Evolutionary conservation across 2,888 invertebrate species (phyloP).

Genomic region (Metalampra italica): DNA sequence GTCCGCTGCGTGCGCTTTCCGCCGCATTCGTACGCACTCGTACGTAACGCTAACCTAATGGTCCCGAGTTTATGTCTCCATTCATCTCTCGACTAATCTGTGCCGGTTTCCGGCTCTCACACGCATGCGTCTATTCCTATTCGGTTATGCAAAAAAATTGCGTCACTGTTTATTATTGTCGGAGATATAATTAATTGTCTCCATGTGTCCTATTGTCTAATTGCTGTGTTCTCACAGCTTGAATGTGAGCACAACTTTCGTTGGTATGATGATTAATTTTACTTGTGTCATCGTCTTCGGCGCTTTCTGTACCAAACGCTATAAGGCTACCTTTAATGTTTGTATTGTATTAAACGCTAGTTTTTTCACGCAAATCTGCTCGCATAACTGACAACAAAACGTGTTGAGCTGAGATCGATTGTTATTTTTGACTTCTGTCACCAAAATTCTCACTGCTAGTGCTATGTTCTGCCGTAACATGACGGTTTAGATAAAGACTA

Average conservation of each 20-base stretch:
- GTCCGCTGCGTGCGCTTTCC: conserved; percentile 31
- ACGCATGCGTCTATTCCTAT: conserved; percentile 26
- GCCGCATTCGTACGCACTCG: conserved; percentile 23
- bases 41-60: conserved; percentile 18
- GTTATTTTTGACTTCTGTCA: no score
- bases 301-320: background rate
- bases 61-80: conserved; percentile 18
- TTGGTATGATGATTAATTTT: background rate
- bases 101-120: conserved; percentile 37
- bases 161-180: conserved; percentile 25
- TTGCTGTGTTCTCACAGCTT: conserved; percentile 37
- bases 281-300: background rate
- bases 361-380: no score
- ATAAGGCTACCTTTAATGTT: no score
- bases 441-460: no score
- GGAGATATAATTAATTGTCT: conserved; percentile 26
- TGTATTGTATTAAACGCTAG: no score
- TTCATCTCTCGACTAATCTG: conserved; percentile 17
- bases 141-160: conserved; percentile 56
- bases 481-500: no score
- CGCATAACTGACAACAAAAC: no score
- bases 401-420: no score
- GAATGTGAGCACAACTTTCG: conserved; percentile 13
- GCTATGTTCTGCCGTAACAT: no score
- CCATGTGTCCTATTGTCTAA: conserved; percentile 32